Conservation (phyloP, 2,888 invertebrate species). For the Lathronympha strigana region DNA sequence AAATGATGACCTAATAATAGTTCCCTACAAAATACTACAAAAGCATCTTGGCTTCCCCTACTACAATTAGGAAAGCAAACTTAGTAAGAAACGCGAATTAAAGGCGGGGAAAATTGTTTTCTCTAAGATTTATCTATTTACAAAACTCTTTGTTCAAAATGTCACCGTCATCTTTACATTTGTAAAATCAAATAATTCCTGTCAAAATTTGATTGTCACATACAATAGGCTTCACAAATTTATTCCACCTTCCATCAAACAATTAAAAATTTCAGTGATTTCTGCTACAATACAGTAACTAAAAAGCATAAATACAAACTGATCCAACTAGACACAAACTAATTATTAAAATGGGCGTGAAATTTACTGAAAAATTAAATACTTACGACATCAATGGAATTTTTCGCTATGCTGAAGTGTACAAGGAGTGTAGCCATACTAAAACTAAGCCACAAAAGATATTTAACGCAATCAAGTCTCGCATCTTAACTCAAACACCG, state of each 20-base stretch:
- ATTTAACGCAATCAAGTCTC: conserved; percentile 41
- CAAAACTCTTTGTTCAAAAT: neutral
- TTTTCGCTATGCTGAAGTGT: conserved; percentile 57
- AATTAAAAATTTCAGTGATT: conserved; percentile 9
- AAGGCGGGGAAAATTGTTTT: too few species aligned
- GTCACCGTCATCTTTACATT: conserved; percentile 3
- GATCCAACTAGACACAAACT: neutral
- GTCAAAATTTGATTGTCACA: neutral
- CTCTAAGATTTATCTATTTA: too few species aligned
- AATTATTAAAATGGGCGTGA: conserved; percentile 51
- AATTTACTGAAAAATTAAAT: conserved; percentile 44
- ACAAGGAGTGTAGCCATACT: conserved; percentile 66
- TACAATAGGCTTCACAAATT: neutral
- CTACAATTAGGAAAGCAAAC: too few species aligned
- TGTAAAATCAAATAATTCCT: conserved; percentile 2
- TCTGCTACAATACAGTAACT: neutral
- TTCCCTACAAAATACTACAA: too few species aligned
- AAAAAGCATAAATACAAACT: neutral
- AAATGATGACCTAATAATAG: too few species aligned
- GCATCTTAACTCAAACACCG: conserved; percentile 28
- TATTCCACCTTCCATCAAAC: neutral
- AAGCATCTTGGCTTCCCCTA: too few species aligned
- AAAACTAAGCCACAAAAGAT: conserved; percentile 32
- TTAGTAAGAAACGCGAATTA: too few species aligned
- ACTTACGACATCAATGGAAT: conserved; percentile 48